These are phyloP conservation scores for Bruchidius siliquastri DNA, from an alignment of 2,888 invertebrate species.

Conservation along the genomic window DNA sequence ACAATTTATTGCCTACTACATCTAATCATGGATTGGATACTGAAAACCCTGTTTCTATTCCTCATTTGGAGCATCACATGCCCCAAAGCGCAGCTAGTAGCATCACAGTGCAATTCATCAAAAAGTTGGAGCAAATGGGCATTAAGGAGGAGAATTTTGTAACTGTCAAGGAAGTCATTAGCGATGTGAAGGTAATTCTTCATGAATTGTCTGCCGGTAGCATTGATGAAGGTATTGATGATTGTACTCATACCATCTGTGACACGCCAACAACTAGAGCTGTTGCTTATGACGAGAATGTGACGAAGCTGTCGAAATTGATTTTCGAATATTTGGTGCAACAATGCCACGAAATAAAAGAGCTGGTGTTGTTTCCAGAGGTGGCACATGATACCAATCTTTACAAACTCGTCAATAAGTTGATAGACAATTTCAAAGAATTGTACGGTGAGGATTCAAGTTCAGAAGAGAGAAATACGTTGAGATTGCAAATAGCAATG, in stretches of 20 bases:
- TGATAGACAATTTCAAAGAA: conserved; percentile 31
- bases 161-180: not conserved
- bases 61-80: not conserved
- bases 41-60: not conserved
- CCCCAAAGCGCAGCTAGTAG: not conserved
- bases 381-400: conserved; percentile 34
- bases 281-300: conserved; percentile 13
- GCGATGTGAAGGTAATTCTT: not conserved
- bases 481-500: conserved; percentile 29
- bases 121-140: not conserved
- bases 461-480: conserved; percentile 33
- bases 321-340: conserved; percentile 37
- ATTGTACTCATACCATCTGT: conserved; percentile 18
- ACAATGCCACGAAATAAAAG: conserved; percentile 37
- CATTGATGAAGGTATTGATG: conserved; percentile 32
- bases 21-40: too few species aligned
- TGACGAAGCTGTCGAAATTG: conserved; percentile 27
- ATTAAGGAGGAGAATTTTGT: not conserved
- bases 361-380: conserved; percentile 42
- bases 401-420: conserved; percentile 30
- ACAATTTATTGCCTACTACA: too few species aligned
- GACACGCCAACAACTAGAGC: not conserved
- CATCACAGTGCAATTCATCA: not conserved
- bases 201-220: conserved; percentile 4
- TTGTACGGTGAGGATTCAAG: conserved; percentile 27